These are phyloP conservation scores for Coluber constrictor DNA, from an alignment of 2,797 vertebrate genomes.

Conservation along the genomic window DNA sequence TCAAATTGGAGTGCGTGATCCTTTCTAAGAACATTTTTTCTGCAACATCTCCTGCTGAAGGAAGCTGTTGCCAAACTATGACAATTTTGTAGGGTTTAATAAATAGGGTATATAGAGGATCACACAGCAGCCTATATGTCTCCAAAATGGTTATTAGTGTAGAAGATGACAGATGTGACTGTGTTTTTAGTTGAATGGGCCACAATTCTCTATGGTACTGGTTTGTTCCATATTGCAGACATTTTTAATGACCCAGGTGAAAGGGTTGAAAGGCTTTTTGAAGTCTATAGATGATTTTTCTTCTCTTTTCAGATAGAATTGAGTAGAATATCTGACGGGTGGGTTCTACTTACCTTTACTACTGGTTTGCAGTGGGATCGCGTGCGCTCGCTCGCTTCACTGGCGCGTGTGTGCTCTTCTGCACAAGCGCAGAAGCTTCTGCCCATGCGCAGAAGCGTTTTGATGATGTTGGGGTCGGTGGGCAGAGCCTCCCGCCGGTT, in stretches of 20 bases:
- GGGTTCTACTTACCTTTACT: too few relatives aligned
- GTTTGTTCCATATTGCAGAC: not conserved
- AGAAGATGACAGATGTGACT: not conserved
- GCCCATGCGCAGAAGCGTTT: too few relatives aligned
- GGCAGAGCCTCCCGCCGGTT: too few relatives aligned
- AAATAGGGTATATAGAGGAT: not conserved
- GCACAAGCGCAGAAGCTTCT: too few relatives aligned
- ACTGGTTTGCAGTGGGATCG: too few relatives aligned
- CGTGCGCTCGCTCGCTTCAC: too few relatives aligned
- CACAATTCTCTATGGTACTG: not conserved
- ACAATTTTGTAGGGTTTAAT: not conserved
- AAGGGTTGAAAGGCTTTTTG: not conserved
- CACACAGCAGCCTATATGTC: not conserved
- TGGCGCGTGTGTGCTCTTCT: too few relatives aligned
- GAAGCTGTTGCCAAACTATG: not conserved
- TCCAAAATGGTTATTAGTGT: not conserved
- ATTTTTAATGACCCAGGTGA: not conserved
- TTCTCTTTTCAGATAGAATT: not conserved
- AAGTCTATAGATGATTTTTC: not conserved
- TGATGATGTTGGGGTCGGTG: too few relatives aligned
- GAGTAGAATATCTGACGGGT: not conserved
- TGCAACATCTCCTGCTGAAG: not conserved
- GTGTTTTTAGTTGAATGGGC: not conserved
- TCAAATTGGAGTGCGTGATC: not conserved
- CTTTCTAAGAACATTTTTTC: not conserved